A percentile compares a stretch with the other conserved stretches of the same genome.
These are phyloP conservation scores for Premnoplex brunnescens DNA, from an alignment of 2,797 vertebrate species.

Conservation along the genomic window DNA sequence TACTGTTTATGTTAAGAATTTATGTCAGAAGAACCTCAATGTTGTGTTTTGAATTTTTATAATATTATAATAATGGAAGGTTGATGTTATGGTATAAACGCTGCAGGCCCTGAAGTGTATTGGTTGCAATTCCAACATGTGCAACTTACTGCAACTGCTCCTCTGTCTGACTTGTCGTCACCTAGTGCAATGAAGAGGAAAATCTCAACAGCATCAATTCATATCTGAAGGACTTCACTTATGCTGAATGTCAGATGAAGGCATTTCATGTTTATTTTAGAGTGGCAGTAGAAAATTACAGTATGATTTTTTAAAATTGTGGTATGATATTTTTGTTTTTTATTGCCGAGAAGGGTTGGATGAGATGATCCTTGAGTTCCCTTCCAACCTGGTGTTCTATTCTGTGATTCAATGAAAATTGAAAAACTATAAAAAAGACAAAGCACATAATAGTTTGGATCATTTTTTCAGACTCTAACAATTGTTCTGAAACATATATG, in stretches of 20 bases:
- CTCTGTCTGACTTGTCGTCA: background rate
- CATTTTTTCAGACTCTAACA: background rate
- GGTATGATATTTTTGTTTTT: no score
- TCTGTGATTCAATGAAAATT: background rate
- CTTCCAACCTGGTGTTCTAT: background rate
- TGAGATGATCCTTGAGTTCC: background rate
- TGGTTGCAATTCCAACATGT: background rate
- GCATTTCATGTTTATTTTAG: background rate
- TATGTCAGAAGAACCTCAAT: background rate
- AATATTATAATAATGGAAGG: background rate
- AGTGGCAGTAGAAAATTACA: background rate
- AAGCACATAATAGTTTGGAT: background rate
- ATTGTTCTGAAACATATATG: background rate
- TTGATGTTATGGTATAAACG: background rate
- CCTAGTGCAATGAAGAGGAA: conserved; percentile 2
- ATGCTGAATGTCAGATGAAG: background rate
- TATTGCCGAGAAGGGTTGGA: background rate
- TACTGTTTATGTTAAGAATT: background rate
- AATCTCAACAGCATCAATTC: background rate
- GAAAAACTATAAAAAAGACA: background rate
- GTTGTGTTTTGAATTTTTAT: background rate
- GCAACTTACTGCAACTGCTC: background rate
- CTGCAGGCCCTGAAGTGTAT: background rate
- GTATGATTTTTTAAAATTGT: background rate
- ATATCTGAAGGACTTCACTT: background rate